Evolutionary conservation across 2,113 vertebrate species (phyloP).

Genomic region (Todiramphus chloris): DNA sequence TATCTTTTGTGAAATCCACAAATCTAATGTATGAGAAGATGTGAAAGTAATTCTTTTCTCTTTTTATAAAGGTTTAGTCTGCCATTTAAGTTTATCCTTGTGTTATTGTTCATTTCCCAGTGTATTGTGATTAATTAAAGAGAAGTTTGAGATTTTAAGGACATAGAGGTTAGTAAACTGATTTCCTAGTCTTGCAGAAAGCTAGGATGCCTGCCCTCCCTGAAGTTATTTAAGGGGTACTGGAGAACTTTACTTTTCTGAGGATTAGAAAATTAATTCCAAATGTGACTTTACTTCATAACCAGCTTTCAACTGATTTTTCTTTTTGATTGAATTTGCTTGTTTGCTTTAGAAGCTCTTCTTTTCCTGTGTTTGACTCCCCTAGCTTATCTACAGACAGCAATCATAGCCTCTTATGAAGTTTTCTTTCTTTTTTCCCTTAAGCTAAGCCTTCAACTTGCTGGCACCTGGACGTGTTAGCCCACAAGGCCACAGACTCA

Average conservation of each 20-base stretch:
- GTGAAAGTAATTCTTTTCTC: background rate
- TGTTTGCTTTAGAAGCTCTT: background rate
- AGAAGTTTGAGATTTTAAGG: background rate
- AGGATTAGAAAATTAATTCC: background rate
- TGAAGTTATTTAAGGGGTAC: background rate
- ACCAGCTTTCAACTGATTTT: background rate
- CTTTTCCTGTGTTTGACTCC: background rate
- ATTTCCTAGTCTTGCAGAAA: background rate
- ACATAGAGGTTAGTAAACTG: background rate
- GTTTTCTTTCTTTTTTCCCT: background rate
- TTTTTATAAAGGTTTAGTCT: background rate
- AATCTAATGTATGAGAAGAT: background rate
- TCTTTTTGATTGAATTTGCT: background rate
- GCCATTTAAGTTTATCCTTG: background rate
- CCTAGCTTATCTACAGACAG: background rate
- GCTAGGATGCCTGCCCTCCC: background rate
- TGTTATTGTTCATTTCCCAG: background rate
- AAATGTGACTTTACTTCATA: background rate
- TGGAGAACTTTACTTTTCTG: background rate
- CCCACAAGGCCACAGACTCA: too few relatives aligned
- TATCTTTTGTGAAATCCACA: background rate
- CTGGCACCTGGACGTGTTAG: background rate
- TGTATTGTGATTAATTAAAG: background rate
- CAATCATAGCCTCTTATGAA: background rate
- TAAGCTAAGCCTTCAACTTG: background rate